Base-by-base conservation (phyloP, 64 coral and sea anemone genomes). In the Montipora sp. region DNA sequence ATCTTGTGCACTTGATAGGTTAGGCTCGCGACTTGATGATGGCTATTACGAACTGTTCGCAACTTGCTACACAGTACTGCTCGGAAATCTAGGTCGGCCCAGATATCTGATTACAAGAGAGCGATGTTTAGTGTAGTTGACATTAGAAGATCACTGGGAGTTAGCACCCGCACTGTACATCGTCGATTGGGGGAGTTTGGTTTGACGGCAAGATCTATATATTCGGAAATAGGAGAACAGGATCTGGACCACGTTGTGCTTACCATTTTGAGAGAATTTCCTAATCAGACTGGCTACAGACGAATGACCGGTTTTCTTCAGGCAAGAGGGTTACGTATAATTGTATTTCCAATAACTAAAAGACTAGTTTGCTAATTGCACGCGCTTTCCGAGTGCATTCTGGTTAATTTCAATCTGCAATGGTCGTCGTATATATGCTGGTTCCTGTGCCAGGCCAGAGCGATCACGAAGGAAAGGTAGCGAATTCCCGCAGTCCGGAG, bases 391-490 rank as follows among this genome's bases (percentile, higher is more conserved):
- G 36, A 0, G 36, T 36, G 36, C 36, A 36, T 36, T 36, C 36
- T 36, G 36, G 36, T 36, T 36, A 36, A 36, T 36, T 36, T 36
- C 36, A 36, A 36, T 81, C 79, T 77, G 75, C 48, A 89, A 14
- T 75, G 87, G 87, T 75, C 72, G 49, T 59, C 36, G 36, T 2
- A 77, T 89, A 58, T 89, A 89, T 20, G 75, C 88, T 11, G 47
- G 45, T 13, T 74, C 88, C 74, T 66, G 88, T 19, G 73, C 88
- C 75, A 89, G 75, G 21, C 73, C 75, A 36, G 88, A 76, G 0
- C 19, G 48, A 77, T 89, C 88, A 53, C 88, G 88, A 60, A 89
- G 75, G 24, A 77, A 89, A 50, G 88, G 75, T 14, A 89, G 75
- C 10, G 49, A 59, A 47, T 79, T 79, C 18, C 88, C 88, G 51